Percentiles rank a stretch among this genome's conserved stretches.
These are phyloP conservation scores for Dyspetes luteomarginatus DNA, from an alignment of 2,888 invertebrate genomes.

Conservation along the genomic window DNA sequence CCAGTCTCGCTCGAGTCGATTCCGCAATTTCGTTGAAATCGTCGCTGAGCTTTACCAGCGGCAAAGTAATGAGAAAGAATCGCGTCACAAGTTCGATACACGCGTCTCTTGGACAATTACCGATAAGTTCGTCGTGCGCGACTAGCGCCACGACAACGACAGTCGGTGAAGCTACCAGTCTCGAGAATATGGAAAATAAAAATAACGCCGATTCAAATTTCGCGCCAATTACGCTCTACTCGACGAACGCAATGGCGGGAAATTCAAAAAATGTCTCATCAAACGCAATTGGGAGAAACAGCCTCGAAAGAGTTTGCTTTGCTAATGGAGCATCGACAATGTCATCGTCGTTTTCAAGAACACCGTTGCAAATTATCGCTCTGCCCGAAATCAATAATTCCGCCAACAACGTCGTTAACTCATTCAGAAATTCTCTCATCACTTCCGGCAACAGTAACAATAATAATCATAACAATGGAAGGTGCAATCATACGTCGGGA, in stretches of 20 bases:
- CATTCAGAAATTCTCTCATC: conserved; percentile 51
- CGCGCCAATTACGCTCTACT: conserved; percentile 39
- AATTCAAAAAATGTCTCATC: conserved; percentile 35
- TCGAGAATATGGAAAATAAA: conserved; percentile 51
- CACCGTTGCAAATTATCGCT: conserved; percentile 29
- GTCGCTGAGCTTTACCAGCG: conserved; percentile 40
- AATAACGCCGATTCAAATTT: conserved; percentile 39
- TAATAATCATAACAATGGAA: conserved; percentile 48
- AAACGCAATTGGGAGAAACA: conserved; percentile 16
- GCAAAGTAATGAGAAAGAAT: conserved; percentile 44
- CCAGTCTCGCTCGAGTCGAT: conserved; percentile 32
- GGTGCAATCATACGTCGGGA: conserved; percentile 58
- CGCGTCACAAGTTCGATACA: conserved; percentile 50
- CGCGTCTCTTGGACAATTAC: conserved; percentile 60
- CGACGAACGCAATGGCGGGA: not conserved
- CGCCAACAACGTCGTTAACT: conserved; percentile 40
- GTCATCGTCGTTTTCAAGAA: conserved; percentile 49
- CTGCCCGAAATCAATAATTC: conserved; percentile 31
- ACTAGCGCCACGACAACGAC: conserved; percentile 29
- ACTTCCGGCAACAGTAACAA: conserved; percentile 39
- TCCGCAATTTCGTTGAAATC: conserved; percentile 54
- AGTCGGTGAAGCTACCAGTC: conserved; percentile 37
- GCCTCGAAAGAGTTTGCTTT: conserved; percentile 38
- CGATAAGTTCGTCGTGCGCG: conserved; percentile 40
- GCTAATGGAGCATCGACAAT: conserved; percentile 38